Evolutionary conservation across 2,888 invertebrate species (phyloP), one percentile per base, ranked within the genome.

Genomic region (Teleiodes luculella): DNA sequence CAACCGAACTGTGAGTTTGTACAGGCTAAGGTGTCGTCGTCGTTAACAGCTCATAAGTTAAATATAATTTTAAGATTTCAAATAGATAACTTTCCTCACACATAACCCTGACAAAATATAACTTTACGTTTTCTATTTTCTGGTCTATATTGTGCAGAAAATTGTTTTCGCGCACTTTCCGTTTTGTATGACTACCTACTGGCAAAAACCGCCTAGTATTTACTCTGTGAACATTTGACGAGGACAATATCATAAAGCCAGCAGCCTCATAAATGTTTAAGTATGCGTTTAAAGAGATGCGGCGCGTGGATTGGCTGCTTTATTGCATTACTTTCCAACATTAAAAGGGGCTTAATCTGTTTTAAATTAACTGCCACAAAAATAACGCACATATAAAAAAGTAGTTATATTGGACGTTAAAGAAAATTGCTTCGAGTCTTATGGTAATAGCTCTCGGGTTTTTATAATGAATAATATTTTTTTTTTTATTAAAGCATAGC

Each of bases 211-310:
- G n/a, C 2, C 8, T 33, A 33, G 10, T 33, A 33, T 8, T 33
- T n/a, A n/a, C 33, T 33, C n/a, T 8, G 10, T 33, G 10, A 33
- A 33, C 33, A 11, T 43, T 43, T 43, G 28, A 43, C 43, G 43
- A 13, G 28, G 43, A 43, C 43, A 43, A 43, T 43, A 28, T 43
- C 43, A 28, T 43, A 43, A 43, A 43, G 13, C 13, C 28, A 28
- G 43, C 11, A 13, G 43, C 7, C 20, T 5, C n/a, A 43, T 43
- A 43, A 43, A 43, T 43, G 43, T 43, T 43, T 43, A 24, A 43
- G 24, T 43, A 43, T 43, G 43, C 43, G 28, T 43, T 43, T 43
- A 43, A 43, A 28, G 28, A 43, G 20, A 1, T 28, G 43, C 24
- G 43, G 41, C 24, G 43, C 4, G 43, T 18, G 10, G 24, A 43